phyloP scores from a whole-genome alignment of 2,113 vertebrate genomes.

The Pseudonaja textilis region DNA sequence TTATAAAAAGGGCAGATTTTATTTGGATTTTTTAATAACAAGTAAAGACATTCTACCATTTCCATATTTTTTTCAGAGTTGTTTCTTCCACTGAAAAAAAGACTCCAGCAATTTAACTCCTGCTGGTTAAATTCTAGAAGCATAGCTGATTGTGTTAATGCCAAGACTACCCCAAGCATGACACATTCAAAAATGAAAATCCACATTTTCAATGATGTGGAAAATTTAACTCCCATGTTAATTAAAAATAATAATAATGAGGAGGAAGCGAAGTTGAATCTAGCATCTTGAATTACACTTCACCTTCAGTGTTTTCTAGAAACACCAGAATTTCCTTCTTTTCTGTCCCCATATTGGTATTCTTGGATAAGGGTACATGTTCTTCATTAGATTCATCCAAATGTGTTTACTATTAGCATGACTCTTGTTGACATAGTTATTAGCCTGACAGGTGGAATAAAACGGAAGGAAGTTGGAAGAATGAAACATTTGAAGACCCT shows the following conservation, averaged over 20 bases:
- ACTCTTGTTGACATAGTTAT: constrained; percentile 58
- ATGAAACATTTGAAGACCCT: constrained; percentile 31
- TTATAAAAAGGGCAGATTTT: background rate
- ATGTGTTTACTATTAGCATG: constrained; percentile 48
- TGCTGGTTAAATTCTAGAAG: background rate
- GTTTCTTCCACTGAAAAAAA: background rate
- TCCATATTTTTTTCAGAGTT: background rate
- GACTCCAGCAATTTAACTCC: background rate
- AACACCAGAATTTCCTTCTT: background rate
- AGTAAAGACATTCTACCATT: background rate
- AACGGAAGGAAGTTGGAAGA: background rate
- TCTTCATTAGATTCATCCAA: constrained; percentile 39
- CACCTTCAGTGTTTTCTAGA: background rate
- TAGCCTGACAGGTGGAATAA: constrained; percentile 58
- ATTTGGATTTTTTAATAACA: background rate
- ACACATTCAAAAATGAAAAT: background rate
- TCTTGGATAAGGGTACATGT: constrained; percentile 35
- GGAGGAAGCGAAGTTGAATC: background rate
- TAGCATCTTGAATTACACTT: accelerated
- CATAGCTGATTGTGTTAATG: background rate
- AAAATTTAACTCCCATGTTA: constrained; percentile 25
- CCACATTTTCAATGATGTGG: background rate
- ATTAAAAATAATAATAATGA: background rate
- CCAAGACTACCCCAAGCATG: background rate
- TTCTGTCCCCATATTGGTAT: background rate